Conservation (phyloP, 2,888 invertebrate genomes). For the Eupithecia abbreviata region DNA sequence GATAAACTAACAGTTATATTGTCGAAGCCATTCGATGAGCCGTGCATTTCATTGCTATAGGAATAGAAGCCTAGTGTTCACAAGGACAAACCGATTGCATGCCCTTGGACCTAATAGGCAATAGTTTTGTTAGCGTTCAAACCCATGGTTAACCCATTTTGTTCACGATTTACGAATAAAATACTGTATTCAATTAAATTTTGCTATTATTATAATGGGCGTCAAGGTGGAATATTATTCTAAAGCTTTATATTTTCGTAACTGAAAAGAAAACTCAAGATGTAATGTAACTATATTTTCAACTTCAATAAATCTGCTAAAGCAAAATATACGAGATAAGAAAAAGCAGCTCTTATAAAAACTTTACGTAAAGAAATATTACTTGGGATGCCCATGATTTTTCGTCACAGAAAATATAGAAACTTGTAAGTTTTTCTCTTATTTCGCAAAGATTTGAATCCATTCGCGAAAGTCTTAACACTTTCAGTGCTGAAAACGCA, state of each 20-base stretch:
- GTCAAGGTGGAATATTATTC: constrained; percentile 2
- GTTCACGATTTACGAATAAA: constrained; percentile 11
- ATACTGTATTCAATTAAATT: constrained; percentile 11
- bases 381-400: background rate
- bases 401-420: background rate
- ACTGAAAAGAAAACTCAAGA: constrained; percentile 4
- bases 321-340: background rate
- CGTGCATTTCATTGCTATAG: background rate
- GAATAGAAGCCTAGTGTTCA: background rate
- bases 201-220: background rate
- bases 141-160: constrained; percentile 12
- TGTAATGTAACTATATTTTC: background rate
- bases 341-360: background rate
- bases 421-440: background rate
- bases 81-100: constrained; percentile 15
- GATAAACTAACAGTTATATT: background rate
- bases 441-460: background rate
- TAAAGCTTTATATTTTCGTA: background rate
- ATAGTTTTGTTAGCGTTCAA: constrained; percentile 3
- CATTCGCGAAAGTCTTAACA: background rate
- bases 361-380: background rate
- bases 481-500: too few relatives aligned
- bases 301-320: background rate
- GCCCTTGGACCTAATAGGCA: constrained; percentile 11
- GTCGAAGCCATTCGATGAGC: background rate